Conservation (phyloP, 1,140 invertebrate genomes). For the Sitophilus oryzae region DNA sequence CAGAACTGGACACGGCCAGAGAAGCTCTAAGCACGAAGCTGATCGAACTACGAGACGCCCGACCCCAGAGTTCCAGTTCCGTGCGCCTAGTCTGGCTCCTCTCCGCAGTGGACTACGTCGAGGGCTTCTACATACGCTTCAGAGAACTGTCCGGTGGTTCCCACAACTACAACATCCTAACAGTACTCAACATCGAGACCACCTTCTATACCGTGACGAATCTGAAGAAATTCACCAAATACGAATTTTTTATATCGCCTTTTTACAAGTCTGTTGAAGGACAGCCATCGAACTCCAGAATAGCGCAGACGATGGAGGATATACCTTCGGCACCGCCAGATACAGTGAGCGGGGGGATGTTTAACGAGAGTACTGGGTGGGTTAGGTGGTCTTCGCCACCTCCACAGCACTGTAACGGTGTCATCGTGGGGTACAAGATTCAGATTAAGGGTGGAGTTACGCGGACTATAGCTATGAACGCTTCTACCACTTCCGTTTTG, state of each 20-base stretch:
- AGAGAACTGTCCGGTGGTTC: slow-evolving; percentile 63
- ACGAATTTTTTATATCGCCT: slow-evolving; percentile 84
- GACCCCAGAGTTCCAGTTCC: slow-evolving; percentile 71
- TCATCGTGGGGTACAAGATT: slow-evolving; percentile 77
- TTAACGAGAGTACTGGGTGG: slow-evolving; percentile 67
- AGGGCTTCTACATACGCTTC: slow-evolving; percentile 80
- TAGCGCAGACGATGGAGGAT: slow-evolving; percentile 66
- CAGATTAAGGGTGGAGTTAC: slow-evolving; percentile 37
- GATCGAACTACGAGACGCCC: slow-evolving; percentile 70
- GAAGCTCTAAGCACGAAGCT: slow-evolving; percentile 74
- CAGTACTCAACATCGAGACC: slow-evolving; percentile 49
- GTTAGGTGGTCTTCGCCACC: slow-evolving; percentile 77
- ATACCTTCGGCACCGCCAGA: slow-evolving; percentile 75
- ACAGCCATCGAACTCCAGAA: slow-evolving; percentile 69
- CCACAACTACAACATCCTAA: slow-evolving; percentile 63
- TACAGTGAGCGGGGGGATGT: slow-evolving; percentile 67
- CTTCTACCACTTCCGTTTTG: slow-evolving; percentile 62
- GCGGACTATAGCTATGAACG: slow-evolving; percentile 55
- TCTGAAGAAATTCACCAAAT: slow-evolving; percentile 76
- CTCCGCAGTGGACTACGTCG: slow-evolving; percentile 55
- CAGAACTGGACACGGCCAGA: slow-evolving; percentile 73
- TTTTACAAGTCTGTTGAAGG: slow-evolving; percentile 80
- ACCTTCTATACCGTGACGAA: slow-evolving; percentile 59
- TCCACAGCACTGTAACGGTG: slow-evolving; percentile 71
- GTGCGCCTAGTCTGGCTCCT: slow-evolving; percentile 82